Evolutionary conservation across 2,113 vertebrate species (phyloP).

Genomic region (Campylomormyrus numenius): DNA sequence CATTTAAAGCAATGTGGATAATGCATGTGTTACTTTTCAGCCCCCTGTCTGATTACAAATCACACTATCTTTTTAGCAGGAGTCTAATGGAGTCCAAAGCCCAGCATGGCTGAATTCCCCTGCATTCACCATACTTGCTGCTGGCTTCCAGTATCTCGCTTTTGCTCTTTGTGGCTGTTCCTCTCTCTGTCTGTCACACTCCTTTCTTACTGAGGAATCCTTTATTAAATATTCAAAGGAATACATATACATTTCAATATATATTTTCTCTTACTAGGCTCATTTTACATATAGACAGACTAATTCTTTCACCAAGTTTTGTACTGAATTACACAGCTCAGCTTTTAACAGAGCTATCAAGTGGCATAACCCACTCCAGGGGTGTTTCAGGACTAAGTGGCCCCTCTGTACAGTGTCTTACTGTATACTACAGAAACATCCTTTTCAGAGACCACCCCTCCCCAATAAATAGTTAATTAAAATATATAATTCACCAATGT

Average conservation of each 20-base stretch:
- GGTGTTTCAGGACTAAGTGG: too few species aligned
- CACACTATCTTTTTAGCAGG: not conserved
- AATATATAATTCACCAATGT: too few species aligned
- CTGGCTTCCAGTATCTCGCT: not conserved
- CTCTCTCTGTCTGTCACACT: not conserved
- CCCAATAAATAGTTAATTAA: too few species aligned
- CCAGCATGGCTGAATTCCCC: not conserved
- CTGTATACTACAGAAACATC: too few species aligned
- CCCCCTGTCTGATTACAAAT: too few species aligned
- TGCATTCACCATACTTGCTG: not conserved
- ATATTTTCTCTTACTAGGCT: not conserved
- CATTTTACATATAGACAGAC: not conserved
- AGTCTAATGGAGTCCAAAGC: not conserved
- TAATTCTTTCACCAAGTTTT: not conserved
- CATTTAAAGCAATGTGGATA: too few species aligned
- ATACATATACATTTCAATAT: not conserved
- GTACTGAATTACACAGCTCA: slow-evolving; percentile 6
- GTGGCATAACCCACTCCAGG: too few species aligned
- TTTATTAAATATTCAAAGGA: not conserved
- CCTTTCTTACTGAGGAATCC: not conserved
- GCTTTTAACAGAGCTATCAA: not conserved
- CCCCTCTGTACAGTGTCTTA: too few species aligned
- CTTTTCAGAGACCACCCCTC: too few species aligned
- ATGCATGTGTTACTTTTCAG: too few species aligned
- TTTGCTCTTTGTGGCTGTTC: not conserved